A percentile compares a stretch with the other conserved stretches of the same genome.
These are phyloP conservation scores for Zeus faber DNA, from an alignment of 2,113 vertebrate species.

Conservation along the genomic window DNA sequence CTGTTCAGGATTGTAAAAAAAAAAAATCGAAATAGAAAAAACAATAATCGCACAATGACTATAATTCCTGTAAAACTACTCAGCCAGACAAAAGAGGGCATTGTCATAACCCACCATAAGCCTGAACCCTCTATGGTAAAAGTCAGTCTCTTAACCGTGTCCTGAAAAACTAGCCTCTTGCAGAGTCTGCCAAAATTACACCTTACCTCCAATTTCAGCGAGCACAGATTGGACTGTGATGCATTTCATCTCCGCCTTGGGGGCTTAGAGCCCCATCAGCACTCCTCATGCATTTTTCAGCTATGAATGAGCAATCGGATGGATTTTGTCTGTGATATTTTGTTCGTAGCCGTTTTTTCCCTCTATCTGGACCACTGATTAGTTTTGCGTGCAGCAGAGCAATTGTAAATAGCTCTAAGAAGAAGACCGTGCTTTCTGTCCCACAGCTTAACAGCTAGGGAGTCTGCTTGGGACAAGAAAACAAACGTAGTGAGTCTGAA, in stretches of 20 bases:
- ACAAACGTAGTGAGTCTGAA: too few relatives aligned
- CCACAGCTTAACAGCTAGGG: not conserved
- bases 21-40: too few relatives aligned
- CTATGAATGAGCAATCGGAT: slow-evolving; percentile 5
- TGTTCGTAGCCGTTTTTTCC: not conserved
- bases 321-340: not conserved
- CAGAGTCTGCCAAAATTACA: not conserved
- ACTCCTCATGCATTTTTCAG: slow-evolving; percentile 15
- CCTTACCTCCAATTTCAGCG: not conserved
- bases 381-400: not conserved
- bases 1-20: too few relatives aligned
- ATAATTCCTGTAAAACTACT: too few relatives aligned
- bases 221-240: not conserved
- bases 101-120: too few relatives aligned
- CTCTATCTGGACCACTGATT: not conserved
- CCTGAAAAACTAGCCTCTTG: not conserved
- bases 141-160: too few relatives aligned
- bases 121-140: too few relatives aligned
- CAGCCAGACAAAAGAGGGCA: too few relatives aligned
- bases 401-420: not conserved
- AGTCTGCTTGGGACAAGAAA: too few relatives aligned
- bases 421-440: not conserved
- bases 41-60: too few relatives aligned
- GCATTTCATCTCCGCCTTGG: not conserved
- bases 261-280: slow-evolving; percentile 1